phyloP scores from a whole-genome alignment of 2,797 vertebrate species.

The Xenopus petersii region DNA sequence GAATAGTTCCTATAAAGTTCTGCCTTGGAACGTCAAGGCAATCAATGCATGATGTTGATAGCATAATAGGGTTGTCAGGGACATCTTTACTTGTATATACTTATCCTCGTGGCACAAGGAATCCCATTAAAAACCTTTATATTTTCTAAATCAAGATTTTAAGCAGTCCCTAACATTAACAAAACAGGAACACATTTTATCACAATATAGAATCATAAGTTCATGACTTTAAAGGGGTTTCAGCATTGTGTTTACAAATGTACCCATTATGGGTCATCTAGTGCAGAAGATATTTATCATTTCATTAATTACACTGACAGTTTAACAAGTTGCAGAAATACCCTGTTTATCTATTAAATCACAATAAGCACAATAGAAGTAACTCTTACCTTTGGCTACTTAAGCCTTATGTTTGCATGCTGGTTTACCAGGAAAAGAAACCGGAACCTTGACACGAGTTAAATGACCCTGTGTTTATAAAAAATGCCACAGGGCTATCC shows the following conservation, averaged over 20 bases:
- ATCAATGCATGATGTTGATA: no score
- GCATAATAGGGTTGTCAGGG: no score
- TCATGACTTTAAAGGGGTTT: not conserved
- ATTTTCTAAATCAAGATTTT: no score
- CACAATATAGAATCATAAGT: no score
- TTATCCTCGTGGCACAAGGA: no score
- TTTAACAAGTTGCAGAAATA: slow-evolving; percentile 51
- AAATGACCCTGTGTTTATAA: slow-evolving; percentile 64
- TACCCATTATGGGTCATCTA: slow-evolving; percentile 1
- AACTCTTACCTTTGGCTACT: slow-evolving; percentile 53
- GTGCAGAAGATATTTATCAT: slow-evolving; percentile 31
- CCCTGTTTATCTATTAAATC: slow-evolving; percentile 70
- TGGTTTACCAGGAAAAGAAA: slow-evolving; percentile 61
- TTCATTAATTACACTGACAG: slow-evolving; percentile 42
- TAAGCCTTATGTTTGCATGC: slow-evolving; percentile 54
- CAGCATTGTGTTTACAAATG: slow-evolving; percentile 9
- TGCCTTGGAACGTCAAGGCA: no score
- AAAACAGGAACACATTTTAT: no score
- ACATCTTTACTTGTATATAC: no score
- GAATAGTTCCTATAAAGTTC: no score
- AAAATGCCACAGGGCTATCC: slow-evolving; percentile 62
- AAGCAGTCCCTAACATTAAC: no score
- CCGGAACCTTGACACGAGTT: slow-evolving; percentile 61
- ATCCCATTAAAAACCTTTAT: no score
- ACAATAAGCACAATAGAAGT: slow-evolving; percentile 41